phyloP scores from a whole-genome alignment of 2,113 vertebrate genomes.

The Dendropsophus ebraccatus region DNA sequence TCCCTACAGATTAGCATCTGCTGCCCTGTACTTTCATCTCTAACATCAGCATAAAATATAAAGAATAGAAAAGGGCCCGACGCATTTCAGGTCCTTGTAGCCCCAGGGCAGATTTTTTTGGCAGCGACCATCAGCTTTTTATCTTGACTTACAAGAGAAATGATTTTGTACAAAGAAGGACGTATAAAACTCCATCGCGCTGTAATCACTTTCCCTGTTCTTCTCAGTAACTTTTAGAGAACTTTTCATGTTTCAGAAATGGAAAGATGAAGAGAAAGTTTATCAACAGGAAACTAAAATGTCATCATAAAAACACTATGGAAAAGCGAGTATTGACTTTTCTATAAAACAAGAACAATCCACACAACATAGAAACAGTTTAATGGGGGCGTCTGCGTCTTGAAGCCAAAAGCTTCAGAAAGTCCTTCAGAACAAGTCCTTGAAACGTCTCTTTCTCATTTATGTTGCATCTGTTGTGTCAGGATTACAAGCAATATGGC shows the following conservation, averaged over 20 bases:
- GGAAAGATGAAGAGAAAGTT: neutral
- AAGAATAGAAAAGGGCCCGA: neutral
- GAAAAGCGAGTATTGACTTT: neutral
- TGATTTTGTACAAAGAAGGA: neutral
- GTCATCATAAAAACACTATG: neutral
- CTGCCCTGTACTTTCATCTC: neutral
- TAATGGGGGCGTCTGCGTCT: too few relatives aligned
- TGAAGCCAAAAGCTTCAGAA: too few relatives aligned
- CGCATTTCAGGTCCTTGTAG: neutral
- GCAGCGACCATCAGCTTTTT: neutral
- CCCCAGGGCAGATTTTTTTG: neutral
- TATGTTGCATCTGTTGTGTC: too few relatives aligned
- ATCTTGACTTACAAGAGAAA: neutral
- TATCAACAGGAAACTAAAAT: neutral
- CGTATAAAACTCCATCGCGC: neutral
- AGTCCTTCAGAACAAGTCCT: too few relatives aligned
- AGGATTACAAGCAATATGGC: too few relatives aligned
- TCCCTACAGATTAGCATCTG: neutral
- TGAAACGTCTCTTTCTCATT: neutral
- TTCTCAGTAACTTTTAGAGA: neutral
- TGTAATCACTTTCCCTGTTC: neutral
- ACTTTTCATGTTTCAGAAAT: neutral
- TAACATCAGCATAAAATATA: neutral
- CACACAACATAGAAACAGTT: neutral
- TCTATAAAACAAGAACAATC: neutral